Percentiles rank a stretch among this genome's conserved stretches.
phyloP scores from a whole-genome alignment of 2,797 vertebrate species.

The Helostoma temminkii region DNA sequence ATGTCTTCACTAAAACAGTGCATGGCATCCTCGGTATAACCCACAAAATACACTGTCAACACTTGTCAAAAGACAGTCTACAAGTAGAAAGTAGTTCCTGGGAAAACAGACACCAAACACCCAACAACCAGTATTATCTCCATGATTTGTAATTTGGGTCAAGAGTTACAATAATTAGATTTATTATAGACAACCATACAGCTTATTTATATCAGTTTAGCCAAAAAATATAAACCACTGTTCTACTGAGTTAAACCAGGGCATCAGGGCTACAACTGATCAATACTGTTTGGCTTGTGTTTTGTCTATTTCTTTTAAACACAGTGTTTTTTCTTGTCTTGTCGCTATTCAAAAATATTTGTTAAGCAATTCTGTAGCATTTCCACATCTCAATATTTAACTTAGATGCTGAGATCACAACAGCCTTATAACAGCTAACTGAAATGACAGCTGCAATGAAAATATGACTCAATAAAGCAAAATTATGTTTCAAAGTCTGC shows the following conservation, averaged over 20 bases:
- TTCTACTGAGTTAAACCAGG: neutral
- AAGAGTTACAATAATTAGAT: neutral
- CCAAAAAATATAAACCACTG: neutral
- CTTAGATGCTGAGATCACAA: neutral
- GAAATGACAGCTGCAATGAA: slow-evolving; percentile 4
- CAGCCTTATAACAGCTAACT: neutral
- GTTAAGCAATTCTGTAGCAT: neutral
- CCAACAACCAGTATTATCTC: no score
- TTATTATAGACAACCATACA: neutral
- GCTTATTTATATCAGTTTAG: neutral
- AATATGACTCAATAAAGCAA: neutral
- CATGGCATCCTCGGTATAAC: neutral
- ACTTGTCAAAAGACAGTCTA: neutral
- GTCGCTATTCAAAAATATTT: neutral
- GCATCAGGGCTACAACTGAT: neutral
- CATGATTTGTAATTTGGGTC: no score
- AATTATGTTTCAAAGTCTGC: neutral
- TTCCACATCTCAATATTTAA: slow-evolving; percentile 4
- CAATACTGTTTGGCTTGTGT: slow-evolving; percentile 20
- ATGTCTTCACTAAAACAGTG: neutral
- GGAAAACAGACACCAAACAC: no score
- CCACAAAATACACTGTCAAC: neutral
- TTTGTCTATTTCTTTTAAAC: slow-evolving; percentile 7
- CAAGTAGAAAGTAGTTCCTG: no score
- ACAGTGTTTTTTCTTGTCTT: neutral